Evolutionary conservation across 1,140 invertebrate genomes (phyloP).

Genomic region (Leptinotarsa undecemlineata): DNA sequence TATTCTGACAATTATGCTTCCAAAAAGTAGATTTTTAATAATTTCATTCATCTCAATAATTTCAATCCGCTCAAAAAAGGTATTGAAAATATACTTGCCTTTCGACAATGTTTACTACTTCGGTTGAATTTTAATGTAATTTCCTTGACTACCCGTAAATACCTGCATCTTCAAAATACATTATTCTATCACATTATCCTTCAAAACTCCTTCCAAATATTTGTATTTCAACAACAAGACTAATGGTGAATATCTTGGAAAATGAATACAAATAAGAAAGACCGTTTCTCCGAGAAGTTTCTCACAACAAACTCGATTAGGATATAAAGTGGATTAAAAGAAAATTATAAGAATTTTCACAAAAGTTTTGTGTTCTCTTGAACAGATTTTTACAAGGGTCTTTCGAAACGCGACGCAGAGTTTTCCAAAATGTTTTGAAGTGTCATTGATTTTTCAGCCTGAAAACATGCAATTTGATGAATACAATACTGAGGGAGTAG

Average conservation of each 20-base stretch:
- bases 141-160: too few relatives aligned
- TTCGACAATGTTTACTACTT: too few relatives aligned
- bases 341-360: slow-evolving; percentile 38
- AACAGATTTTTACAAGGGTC: slow-evolving; percentile 22
- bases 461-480: too few relatives aligned
- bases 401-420: slow-evolving; percentile 25
- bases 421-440: slow-evolving; percentile 22
- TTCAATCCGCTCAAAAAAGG: too few relatives aligned
- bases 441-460: not conserved
- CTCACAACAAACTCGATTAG: slow-evolving; percentile 34
- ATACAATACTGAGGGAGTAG: too few relatives aligned
- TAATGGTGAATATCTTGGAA: slow-evolving; percentile 29
- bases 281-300: slow-evolving; percentile 32
- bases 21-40: too few relatives aligned
- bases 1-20: too few relatives aligned
- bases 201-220: not conserved
- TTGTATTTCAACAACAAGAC: slow-evolving; percentile 29
- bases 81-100: too few relatives aligned
- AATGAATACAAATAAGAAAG: slow-evolving; percentile 32
- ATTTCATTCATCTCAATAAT: too few relatives aligned
- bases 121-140: too few relatives aligned
- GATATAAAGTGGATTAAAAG: slow-evolving; percentile 31
- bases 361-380: slow-evolving; percentile 33
- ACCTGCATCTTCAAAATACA: too few relatives aligned
- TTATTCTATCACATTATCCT: not conserved